A percentile compares a stretch with the other conserved stretches of the same genome.
These are phyloP conservation scores for Chaetodon trifasciatus DNA, from an alignment of 2,797 vertebrate genomes.

Conservation along the genomic window DNA sequence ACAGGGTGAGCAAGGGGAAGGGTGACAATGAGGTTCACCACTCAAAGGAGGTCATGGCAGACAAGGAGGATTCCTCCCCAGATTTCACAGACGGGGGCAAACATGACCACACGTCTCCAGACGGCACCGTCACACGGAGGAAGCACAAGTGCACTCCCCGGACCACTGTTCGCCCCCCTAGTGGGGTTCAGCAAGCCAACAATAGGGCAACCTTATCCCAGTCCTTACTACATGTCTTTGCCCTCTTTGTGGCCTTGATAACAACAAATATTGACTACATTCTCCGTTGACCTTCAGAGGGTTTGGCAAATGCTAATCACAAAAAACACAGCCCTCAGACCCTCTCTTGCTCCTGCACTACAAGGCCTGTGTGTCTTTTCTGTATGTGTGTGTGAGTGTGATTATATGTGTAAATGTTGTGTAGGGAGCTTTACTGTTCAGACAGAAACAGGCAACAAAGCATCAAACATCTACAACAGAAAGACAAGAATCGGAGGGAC, in stretches of 20 bases:
- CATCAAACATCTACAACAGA: constrained; percentile 74
- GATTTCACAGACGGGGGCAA: constrained; percentile 91
- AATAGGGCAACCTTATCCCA: constrained; percentile 79
- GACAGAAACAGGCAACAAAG: constrained; percentile 76
- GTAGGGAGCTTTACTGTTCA: constrained; percentile 84
- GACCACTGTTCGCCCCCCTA: constrained; percentile 93
- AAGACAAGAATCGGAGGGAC: constrained; percentile 67
- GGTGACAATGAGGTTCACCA: constrained; percentile 89
- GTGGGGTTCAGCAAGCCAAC: constrained; percentile 96
- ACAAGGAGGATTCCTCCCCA: constrained; percentile 92
- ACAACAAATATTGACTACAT: constrained; percentile 87
- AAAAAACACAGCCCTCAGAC: constrained; percentile 78
- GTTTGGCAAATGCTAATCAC: constrained; percentile 62
- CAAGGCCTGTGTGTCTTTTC: constrained; percentile 82
- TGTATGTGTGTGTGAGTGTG: constrained; percentile 81
- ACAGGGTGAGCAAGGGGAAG: constrained; percentile 87
- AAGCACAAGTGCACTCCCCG: constrained; percentile 96
- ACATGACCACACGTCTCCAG: constrained; percentile 89
- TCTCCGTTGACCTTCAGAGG: constrained; percentile 87
- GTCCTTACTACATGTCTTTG: constrained; percentile 71
- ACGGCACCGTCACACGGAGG: constrained; percentile 89
- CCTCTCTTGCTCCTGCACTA: constrained; percentile 86
- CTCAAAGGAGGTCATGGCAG: constrained; percentile 85
- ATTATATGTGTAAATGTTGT: constrained; percentile 81
- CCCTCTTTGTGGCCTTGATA: constrained; percentile 86